phyloP scores from a whole-genome alignment of 1,140 invertebrate genomes.

The Batillaria attramentaria region DNA sequence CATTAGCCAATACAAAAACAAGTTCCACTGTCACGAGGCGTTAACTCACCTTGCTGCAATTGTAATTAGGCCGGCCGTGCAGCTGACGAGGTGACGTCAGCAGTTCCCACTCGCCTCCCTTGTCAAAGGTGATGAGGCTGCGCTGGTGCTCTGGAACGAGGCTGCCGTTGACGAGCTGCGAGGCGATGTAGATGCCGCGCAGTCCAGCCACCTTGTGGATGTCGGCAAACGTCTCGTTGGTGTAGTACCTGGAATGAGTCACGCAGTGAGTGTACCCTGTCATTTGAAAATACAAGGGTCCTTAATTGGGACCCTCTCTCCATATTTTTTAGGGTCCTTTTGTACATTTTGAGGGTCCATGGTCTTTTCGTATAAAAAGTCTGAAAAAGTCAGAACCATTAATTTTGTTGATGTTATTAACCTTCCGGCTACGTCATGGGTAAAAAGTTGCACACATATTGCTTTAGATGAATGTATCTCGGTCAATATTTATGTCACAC shows the following conservation, averaged over 20 bases:
- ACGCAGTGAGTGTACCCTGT: too few relatives aligned
- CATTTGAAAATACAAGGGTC: too few relatives aligned
- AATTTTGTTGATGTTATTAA: slow-evolving; percentile 26
- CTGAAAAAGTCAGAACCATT: background rate
- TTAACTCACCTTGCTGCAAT: slow-evolving; percentile 51
- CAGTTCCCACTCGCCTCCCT: slow-evolving; percentile 70
- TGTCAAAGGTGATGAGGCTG: slow-evolving; percentile 90
- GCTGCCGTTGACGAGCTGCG: slow-evolving; percentile 76
- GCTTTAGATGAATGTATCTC: too few relatives aligned
- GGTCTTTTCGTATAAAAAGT: too few relatives aligned
- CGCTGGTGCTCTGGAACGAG: slow-evolving; percentile 65
- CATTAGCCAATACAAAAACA: too few relatives aligned
- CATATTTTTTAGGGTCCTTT: too few relatives aligned
- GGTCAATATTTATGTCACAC: too few relatives aligned
- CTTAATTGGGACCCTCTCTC: too few relatives aligned
- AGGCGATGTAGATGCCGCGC: slow-evolving; percentile 91
- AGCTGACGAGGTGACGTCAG: slow-evolving; percentile 50
- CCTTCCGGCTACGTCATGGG: too few relatives aligned
- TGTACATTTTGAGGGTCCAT: slow-evolving; percentile 80
- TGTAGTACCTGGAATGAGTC: slow-evolving; percentile 84
- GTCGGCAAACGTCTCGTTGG: slow-evolving; percentile 89
- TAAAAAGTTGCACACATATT: too few relatives aligned
- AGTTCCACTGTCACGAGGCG: too few relatives aligned
- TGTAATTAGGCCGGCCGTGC: slow-evolving; percentile 30
- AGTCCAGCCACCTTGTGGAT: slow-evolving; percentile 90